These are phyloP conservation scores for Micropterix aruncella DNA, from an alignment of 2,888 invertebrate genomes.

Conservation along the genomic window DNA sequence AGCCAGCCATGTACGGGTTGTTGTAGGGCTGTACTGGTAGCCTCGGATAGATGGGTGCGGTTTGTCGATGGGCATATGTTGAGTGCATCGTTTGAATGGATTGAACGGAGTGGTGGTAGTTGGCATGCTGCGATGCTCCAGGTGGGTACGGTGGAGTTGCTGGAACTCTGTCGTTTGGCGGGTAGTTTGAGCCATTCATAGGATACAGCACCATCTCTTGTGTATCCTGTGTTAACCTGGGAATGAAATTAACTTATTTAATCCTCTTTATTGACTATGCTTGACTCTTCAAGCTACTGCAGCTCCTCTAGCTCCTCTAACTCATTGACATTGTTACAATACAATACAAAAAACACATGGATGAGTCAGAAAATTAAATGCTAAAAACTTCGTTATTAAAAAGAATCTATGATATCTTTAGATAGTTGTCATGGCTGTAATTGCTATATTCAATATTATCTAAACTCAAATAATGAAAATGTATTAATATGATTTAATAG, in stretches of 20 bases:
- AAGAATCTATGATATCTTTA: no score
- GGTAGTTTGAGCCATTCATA: conserved; percentile 13
- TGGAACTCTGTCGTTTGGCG: not conserved
- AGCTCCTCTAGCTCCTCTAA: no score
- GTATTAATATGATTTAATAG: no score
- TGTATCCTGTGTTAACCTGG: conserved; percentile 30
- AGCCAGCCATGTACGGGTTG: not conserved
- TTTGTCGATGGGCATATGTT: not conserved
- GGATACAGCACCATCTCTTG: conserved; percentile 24
- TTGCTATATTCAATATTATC: no score
- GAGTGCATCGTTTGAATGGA: not conserved
- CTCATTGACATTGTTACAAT: no score
- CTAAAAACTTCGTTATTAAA: no score
- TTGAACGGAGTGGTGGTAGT: not conserved
- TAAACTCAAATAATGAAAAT: no score
- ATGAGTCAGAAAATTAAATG: no score
- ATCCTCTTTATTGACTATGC: no score
- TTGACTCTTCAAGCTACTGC: no score
- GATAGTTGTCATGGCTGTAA: no score
- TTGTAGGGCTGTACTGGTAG: not conserved
- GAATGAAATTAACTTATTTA: conserved; percentile 15
- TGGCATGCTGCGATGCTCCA: not conserved
- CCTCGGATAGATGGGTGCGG: not conserved
- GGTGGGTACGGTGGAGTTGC: not conserved
- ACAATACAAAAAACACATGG: no score